A percentile compares a stretch with the other conserved stretches of the same genome.
Conservation (phyloP, 2,888 invertebrate species). For the Cantharis rufa region DNA sequence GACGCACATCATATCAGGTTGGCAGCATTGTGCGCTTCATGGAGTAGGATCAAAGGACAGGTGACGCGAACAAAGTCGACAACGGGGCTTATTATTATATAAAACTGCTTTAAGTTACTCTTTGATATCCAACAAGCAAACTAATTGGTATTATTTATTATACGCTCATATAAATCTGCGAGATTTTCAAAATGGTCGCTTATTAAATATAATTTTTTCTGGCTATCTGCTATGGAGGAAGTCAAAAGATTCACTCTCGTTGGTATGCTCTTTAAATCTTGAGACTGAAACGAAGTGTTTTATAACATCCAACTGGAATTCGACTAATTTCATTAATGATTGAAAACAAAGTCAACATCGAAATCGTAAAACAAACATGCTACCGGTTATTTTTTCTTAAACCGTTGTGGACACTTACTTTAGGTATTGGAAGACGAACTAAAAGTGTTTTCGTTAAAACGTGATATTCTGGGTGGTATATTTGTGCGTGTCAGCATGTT, state of each 20-base stretch:
- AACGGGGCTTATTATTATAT: slow-evolving; percentile 49
- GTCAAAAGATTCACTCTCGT: background rate
- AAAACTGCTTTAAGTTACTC: slow-evolving; percentile 49
- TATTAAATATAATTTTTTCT: background rate
- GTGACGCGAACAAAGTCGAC: slow-evolving; percentile 50
- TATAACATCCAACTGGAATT: background rate
- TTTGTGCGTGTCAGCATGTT: slow-evolving; percentile 29
- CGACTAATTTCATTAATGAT: background rate
- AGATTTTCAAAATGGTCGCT: slow-evolving; percentile 15
- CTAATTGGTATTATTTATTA: slow-evolving; percentile 51
- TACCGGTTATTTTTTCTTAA: slow-evolving; percentile 28
- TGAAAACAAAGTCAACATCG: slow-evolving; percentile 33
- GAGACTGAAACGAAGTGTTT: background rate
- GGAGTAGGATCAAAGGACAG: slow-evolving; percentile 50
- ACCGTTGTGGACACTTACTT: slow-evolving; percentile 2
- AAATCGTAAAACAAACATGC: slow-evolving; percentile 33
- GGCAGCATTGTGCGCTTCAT: slow-evolving; percentile 46
- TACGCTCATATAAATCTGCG: slow-evolving; percentile 27
- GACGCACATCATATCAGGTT: slow-evolving; percentile 36
- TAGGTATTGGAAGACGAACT: background rate
- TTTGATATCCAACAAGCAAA: slow-evolving; percentile 48
- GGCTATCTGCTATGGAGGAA: background rate
- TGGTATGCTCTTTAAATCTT: background rate
- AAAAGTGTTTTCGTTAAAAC: background rate
- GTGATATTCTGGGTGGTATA: slow-evolving; percentile 24